Evolutionary conservation across 2,113 vertebrate genomes (phyloP).

Genomic region (Spilogale gracilis): DNA sequence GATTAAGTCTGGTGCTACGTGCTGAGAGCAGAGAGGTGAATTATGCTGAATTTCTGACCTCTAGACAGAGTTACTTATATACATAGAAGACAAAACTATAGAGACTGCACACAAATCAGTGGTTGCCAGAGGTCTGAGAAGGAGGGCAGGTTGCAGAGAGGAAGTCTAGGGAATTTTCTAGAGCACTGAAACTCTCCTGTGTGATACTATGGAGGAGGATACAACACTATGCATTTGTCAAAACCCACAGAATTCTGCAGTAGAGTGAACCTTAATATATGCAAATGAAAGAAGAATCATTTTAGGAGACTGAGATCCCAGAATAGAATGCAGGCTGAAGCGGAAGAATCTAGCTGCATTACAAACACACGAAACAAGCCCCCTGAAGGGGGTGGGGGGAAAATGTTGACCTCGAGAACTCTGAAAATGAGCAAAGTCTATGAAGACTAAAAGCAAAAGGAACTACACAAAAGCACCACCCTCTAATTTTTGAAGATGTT

Average conservation of each 20-base stretch:
- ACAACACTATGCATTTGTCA: background rate
- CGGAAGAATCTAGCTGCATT: background rate
- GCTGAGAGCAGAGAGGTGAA: background rate
- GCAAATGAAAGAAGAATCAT: background rate
- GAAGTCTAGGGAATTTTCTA: background rate
- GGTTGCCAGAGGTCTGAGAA: background rate
- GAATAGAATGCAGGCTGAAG: background rate
- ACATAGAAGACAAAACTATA: background rate
- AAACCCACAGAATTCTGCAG: background rate
- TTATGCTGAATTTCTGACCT: background rate
- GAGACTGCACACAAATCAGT: background rate
- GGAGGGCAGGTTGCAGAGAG: background rate
- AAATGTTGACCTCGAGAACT: background rate
- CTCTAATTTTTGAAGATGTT: background rate
- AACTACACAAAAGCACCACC: background rate
- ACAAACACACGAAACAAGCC: background rate
- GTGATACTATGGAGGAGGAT: background rate
- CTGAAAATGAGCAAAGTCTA: background rate
- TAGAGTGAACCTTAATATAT: background rate
- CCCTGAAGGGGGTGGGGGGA: background rate
- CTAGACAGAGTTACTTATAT: background rate
- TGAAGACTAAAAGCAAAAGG: background rate
- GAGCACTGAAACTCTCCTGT: background rate
- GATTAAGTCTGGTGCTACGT: background rate
- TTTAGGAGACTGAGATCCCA: background rate